phyloP scores from a whole-genome alignment of 2,797 vertebrate genomes.

The Coregonus sp. region DNA sequence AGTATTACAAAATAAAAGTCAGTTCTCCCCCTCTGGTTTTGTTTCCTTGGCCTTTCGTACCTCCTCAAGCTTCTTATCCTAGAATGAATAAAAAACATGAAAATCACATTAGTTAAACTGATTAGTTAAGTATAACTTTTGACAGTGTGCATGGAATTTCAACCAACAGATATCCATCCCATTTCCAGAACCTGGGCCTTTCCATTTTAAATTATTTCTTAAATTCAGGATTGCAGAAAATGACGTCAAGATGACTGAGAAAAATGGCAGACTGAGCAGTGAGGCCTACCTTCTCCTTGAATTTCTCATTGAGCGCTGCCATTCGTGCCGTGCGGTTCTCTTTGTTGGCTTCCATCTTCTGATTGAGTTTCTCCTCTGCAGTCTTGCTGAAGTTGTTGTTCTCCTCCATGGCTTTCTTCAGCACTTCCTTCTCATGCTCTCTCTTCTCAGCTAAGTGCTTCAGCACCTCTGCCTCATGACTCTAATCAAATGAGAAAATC shows the following conservation, averaged over 20 bases:
- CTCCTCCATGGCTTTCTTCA: slow-evolving; percentile 90
- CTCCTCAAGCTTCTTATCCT: slow-evolving; percentile 96
- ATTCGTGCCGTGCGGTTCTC: slow-evolving; percentile 90
- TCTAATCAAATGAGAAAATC: slow-evolving; percentile 64
- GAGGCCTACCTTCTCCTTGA: slow-evolving; percentile 86
- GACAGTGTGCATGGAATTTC: neutral
- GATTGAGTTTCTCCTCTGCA: slow-evolving; percentile 90
- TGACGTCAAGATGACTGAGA: neutral
- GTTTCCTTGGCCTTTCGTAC: slow-evolving; percentile 92
- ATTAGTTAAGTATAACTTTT: neutral
- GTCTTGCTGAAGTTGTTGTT: slow-evolving; percentile 92
- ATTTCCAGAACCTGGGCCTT: neutral
- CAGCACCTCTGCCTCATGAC: slow-evolving; percentile 86
- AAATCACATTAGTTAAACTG: neutral
- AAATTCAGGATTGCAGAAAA: neutral
- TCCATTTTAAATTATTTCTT: neutral
- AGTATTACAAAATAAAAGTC: slow-evolving; percentile 35
- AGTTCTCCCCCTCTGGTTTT: slow-evolving; percentile 76
- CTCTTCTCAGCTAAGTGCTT: slow-evolving; percentile 91
- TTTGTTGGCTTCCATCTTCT: slow-evolving; percentile 95
- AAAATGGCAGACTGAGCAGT: neutral
- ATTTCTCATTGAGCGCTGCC: slow-evolving; percentile 89
- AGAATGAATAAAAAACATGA: slow-evolving; percentile 24
- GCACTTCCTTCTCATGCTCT: slow-evolving; percentile 92
- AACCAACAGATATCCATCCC: neutral